Percentiles rank a stretch among this genome's conserved stretches.
Conservation (phyloP, 2,888 invertebrate species). For the Noctua fimbriata region DNA sequence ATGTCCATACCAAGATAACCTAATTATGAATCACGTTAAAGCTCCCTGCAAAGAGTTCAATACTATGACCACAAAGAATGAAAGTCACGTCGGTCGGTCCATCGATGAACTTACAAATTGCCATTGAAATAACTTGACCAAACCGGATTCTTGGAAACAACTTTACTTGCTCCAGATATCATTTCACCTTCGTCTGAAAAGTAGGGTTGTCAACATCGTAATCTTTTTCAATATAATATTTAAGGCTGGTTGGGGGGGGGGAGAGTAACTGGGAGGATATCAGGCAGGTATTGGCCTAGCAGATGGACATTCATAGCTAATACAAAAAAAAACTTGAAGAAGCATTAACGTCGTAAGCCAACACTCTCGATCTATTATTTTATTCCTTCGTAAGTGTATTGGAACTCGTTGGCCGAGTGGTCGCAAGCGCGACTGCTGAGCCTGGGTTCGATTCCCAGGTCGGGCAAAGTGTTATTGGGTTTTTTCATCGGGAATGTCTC, state of each 20-base stretch:
- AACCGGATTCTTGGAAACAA: conserved; percentile 43
- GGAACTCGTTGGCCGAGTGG: too few species aligned
- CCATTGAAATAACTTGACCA: conserved; percentile 20
- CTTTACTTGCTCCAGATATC: conserved; percentile 33
- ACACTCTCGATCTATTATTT: too few species aligned
- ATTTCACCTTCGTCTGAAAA: conserved; percentile 45
- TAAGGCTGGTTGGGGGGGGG: neutral
- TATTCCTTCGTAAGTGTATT: too few species aligned
- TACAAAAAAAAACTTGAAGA: too few species aligned
- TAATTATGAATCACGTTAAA: too few species aligned
- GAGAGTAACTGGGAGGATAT: neutral
- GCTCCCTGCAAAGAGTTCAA: neutral
- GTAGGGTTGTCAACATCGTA: conserved; percentile 19
- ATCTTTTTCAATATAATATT: neutral
- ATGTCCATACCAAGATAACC: too few species aligned
- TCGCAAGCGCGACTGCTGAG: too few species aligned
- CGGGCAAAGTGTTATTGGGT: too few species aligned
- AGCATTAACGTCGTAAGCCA: too few species aligned
- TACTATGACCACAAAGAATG: neutral
- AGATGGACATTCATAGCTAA: neutral
- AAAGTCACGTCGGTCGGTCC: conserved; percentile 30
- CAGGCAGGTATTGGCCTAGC: neutral
- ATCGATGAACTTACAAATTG: conserved; percentile 13
- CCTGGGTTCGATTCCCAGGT: too few species aligned
- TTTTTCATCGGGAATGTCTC: too few species aligned